Conservation (phyloP, 2,888 invertebrate species). For the Thyatira batis region DNA sequence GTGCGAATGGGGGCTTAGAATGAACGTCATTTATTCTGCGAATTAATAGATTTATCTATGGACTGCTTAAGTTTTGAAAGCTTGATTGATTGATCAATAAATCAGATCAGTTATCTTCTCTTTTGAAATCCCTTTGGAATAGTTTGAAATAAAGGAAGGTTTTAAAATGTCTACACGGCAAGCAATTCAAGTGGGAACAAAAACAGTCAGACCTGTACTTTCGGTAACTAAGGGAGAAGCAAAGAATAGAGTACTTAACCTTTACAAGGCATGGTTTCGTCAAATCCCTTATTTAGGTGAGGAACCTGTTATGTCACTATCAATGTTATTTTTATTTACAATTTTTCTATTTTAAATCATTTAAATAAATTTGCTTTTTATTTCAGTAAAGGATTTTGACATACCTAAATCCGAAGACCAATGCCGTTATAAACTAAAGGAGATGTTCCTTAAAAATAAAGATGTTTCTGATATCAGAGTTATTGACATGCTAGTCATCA, state of each 20-base stretch:
- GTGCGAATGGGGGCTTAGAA: too few relatives aligned
- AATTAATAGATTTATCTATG: too few relatives aligned
- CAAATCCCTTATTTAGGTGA: constrained; percentile 94
- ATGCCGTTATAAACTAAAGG: constrained; percentile 87
- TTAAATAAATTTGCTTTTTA: constrained; percentile 3
- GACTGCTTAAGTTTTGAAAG: too few relatives aligned
- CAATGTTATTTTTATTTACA: constrained; percentile 21
- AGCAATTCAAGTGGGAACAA: constrained; percentile 33
- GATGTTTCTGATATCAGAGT: constrained; percentile 92
- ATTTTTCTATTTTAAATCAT: not conserved
- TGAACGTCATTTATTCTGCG: too few relatives aligned
- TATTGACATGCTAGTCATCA: constrained; percentile 95
- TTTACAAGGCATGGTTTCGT: constrained; percentile 97
- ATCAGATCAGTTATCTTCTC: too few relatives aligned
- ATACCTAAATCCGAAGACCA: constrained; percentile 88
- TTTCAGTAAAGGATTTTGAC: constrained; percentile 91
- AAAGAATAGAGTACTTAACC: constrained; percentile 89
- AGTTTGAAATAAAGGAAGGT: too few relatives aligned
- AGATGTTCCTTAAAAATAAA: constrained; percentile 89
- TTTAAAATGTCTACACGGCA: constrained; percentile 2
- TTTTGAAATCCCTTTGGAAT: too few relatives aligned
- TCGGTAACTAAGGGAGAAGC: constrained; percentile 91
- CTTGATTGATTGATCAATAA: too few relatives aligned
- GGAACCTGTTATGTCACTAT: constrained; percentile 79
- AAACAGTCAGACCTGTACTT: constrained; percentile 92